Percentiles rank a stretch among this genome's conserved stretches.
Conservation (phyloP, 2,797 vertebrate species). For the Platyrinchus mystaceus region DNA sequence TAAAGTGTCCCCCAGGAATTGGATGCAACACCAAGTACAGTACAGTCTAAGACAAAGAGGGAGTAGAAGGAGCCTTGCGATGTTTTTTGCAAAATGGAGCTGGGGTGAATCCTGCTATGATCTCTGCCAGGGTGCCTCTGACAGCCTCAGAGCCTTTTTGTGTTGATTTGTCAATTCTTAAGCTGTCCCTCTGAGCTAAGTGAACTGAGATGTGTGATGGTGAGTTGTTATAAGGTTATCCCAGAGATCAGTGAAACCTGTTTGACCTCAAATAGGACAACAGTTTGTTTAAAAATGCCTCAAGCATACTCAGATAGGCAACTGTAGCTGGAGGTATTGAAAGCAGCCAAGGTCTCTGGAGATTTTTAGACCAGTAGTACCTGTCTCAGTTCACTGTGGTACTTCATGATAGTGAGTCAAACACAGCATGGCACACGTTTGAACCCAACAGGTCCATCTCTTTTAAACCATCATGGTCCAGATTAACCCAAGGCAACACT, state of each 20-base stretch:
- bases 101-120: neutral
- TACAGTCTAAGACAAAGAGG: neutral
- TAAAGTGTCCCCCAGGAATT: neutral
- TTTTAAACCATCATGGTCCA: neutral
- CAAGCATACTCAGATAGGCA: neutral
- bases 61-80: neutral
- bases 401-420: neutral
- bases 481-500: neutral
- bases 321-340: neutral
- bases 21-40: neutral
- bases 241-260: neutral
- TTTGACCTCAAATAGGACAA: neutral
- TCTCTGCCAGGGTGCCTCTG: neutral
- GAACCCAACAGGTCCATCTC: neutral
- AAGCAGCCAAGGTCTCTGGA: neutral
- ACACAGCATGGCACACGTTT: fast-evolving
- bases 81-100: neutral
- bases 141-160: neutral
- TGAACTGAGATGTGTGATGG: neutral
- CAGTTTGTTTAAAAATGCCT: neutral
- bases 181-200: neutral
- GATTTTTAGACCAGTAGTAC: neutral
- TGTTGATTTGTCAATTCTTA: neutral
- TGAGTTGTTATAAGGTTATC: neutral
- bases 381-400: neutral